Base-by-base conservation (phyloP, 1,140 invertebrate species). In the Drosophila bocqueti region DNA sequence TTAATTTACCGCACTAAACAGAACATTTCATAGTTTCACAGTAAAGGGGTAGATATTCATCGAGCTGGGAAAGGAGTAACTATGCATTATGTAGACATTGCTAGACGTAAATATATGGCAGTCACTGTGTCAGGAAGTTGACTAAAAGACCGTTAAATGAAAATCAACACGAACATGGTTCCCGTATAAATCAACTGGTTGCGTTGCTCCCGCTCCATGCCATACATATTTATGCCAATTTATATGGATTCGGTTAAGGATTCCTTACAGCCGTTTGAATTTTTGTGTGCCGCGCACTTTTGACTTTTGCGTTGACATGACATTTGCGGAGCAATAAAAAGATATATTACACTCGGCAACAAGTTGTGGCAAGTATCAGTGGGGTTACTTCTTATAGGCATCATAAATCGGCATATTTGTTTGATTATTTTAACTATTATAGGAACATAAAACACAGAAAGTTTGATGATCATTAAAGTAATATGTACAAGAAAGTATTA, bases 61-160 rank as follows among this genome's bases (percentile, higher is more conserved):
- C 9, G 4, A n/a, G 16, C 16, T 29, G 26, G 43, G 26, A 57
- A 69, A 40, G 81, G 34, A 64, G 65, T 75, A 61, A 42, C 46
- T 31, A 49, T 49, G 77, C 42, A 69, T 80, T 87, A 87, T 86
- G 78, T 85, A 85, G 79, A 79, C 73, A 68, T 73, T 62, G 77
- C 52, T 21, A 79, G 84, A 89, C 81, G 81, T 81, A 84, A 90
- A 84, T 84, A 84, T 81, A 89, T 89, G 81, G 84, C 79, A 90
- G 85, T 84, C 78, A 89, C 78, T 89, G 84, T 89, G 85, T 91
- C 85, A 90, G 85, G 79, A 91, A 90, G 85, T 90, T 90, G 82
- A 86, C 86, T 90, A 91, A 91, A 90, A 91, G 86, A 90, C 85
- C 83, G 85, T 91, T 90, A 90, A 91, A 90, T 91, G 85, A 91